phyloP scores from a whole-genome alignment of 2,888 invertebrate genomes.

The Megaustenia siamemsis region DNA sequence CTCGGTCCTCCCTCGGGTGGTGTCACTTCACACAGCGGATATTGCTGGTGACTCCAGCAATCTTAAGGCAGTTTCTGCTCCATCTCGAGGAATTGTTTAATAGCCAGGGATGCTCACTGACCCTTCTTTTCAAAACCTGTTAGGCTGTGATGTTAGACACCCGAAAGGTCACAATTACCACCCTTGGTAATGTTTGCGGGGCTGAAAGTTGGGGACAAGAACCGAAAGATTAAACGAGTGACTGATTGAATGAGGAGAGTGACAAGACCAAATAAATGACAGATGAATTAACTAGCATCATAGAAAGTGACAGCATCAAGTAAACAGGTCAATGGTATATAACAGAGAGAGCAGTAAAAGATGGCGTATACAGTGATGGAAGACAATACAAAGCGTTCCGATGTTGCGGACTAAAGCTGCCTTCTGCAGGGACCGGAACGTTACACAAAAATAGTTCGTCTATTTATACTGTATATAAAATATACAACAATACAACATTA shows the following conservation, averaged over 20 bases:
- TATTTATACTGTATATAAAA: too few relatives aligned
- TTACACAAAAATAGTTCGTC: too few relatives aligned
- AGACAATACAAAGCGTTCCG: too few relatives aligned
- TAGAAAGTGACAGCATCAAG: too few relatives aligned
- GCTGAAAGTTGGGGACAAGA: not conserved
- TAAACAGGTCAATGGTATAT: too few relatives aligned
- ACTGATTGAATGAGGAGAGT: not conserved
- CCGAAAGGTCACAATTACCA: conserved; percentile 22
- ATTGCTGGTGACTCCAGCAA: conserved; percentile 5
- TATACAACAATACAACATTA: too few relatives aligned
- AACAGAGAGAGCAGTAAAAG: too few relatives aligned
- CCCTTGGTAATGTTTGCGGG: not conserved
- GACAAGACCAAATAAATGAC: too few relatives aligned
- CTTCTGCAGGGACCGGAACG: too few relatives aligned
- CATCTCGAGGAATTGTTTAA: not conserved
- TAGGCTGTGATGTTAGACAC: conserved; percentile 17
- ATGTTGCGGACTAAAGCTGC: too few relatives aligned
- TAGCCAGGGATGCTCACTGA: not conserved
- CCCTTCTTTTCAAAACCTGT: not conserved
- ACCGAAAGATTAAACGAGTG: conserved; percentile 3
- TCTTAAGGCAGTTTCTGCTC: conserved; percentile 5
- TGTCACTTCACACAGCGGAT: conserved; percentile 24
- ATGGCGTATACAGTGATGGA: too few relatives aligned
- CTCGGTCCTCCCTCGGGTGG: not conserved
- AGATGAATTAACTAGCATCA: too few relatives aligned